Base-by-base conservation (phyloP, 2,113 vertebrate genomes). In the Vimba vimba region DNA sequence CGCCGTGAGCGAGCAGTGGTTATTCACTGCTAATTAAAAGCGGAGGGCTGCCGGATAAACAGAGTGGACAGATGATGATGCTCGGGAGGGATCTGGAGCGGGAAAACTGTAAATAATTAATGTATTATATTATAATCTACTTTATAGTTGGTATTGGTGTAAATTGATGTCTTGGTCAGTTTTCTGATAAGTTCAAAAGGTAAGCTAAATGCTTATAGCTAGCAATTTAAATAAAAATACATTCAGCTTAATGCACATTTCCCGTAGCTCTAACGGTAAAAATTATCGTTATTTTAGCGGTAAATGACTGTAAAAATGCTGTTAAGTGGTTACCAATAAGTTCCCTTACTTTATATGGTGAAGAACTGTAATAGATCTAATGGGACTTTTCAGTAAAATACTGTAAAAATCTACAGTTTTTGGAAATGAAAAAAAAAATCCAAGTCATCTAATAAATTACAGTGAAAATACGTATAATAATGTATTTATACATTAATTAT, bases 21-120 rank as follows among this genome's bases (percentile, higher is more conserved):
- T 15, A 39, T 30, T 71, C 79, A 50, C 12, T 43, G 55, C 30
- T 82, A 86, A 86, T 80, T 71, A 79, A 84, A 55, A 77, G 55
- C 25, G 25, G 74, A 57, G 66, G 39, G n/a, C 59, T 75, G 79
- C 12, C 0, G 19, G 13, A 57, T 83, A 60, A 83, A 21, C 36
- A 11, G 33, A 83, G 9, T 45, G 33, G 50, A 39, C 30, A 57
- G 19, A 30, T 57, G 52, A 64, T 11, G 4, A 68, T 3, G 64
- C 36, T 68, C 21, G 21, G 57, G 52, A 55, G 52, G 17, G 52
- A 55, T 55, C 52, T 55, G 55, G 73, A 57, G 59, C 25, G 19
- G 33, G 27, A 59, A 39, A 52, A 15, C 2, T 12, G 13, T n/a
- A 6, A 66, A 80, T 62, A 52, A 78, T 39, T 30, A 83, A 73